Percentiles rank a stretch among this genome's conserved stretches.
phyloP scores from a whole-genome alignment of 1,140 invertebrate species.

The Mamestra configurata region DNA sequence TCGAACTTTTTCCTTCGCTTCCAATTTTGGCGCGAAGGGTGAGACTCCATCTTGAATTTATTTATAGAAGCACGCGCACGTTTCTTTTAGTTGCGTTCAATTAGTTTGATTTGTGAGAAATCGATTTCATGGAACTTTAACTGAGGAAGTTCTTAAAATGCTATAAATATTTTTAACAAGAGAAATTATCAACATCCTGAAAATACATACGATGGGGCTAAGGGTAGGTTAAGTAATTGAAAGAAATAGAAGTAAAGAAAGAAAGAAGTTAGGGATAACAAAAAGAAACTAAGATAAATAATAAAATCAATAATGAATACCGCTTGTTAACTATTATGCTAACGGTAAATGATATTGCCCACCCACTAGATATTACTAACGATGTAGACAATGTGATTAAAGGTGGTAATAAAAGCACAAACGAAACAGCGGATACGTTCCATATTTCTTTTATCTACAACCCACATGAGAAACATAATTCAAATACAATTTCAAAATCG shows the following conservation, averaged over 20 bases:
- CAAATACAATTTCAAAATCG: background rate
- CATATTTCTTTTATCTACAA: conserved; percentile 25
- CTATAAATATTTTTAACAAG: conserved; percentile 18
- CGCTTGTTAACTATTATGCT: background rate
- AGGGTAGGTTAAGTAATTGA: no score
- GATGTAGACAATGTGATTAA: background rate
- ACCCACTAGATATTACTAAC: conserved; percentile 3
- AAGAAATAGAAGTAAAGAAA: no score
- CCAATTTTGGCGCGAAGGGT: conserved; percentile 62
- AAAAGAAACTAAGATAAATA: background rate
- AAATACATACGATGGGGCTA: background rate
- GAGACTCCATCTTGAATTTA: conserved; percentile 74
- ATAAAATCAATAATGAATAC: background rate
- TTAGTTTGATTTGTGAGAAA: conserved; percentile 85
- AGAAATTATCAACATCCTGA: background rate
- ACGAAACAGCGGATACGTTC: background rate
- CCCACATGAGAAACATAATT: background rate
- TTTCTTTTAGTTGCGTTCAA: conserved; percentile 76
- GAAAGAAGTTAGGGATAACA: no score
- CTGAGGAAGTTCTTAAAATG: background rate
- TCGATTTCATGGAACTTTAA: conserved; percentile 76
- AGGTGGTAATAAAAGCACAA: conserved; percentile 4
- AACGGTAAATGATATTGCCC: background rate
- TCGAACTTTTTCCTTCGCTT: conserved; percentile 52
- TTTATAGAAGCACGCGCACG: conserved; percentile 73